Base-by-base conservation (phyloP, 2,797 vertebrate genomes). In the Poeciliopsis turneri region DNA sequence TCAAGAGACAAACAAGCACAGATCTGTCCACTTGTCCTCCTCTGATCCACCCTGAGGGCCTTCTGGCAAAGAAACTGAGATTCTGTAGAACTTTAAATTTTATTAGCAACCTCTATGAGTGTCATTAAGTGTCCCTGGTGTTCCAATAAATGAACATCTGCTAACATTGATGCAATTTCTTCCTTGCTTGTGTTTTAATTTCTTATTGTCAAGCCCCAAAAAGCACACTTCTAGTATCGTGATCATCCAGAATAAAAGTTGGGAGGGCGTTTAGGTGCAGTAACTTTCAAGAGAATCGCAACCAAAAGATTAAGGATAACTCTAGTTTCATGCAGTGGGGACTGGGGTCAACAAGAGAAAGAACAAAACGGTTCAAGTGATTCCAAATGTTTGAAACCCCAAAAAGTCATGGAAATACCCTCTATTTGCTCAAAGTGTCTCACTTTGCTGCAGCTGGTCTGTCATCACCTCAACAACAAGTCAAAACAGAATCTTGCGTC, bases 1-100 rank as follows among this genome's bases (percentile, higher is more conserved):
- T 78, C 77, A 78, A 71, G 33, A 30, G 74, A 85, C 77, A 80
- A 87, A 81, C 78, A 75, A 59, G 74, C 76, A 75, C 76, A 76
- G 66, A 77, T 84, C 83, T 79, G 61, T 73, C 82, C 81, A 55
- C 1, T 51, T 51, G 23, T 68, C 68, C 43, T 25, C 69, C 66
- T 78, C 80, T 78, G 51, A 76, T 61, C 41, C 75, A 55, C 79
- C 82, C 68, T 72, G 3, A n/a, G 75, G 75, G 77, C 1, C 66
- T 5, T 1, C 68, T 72, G 55, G 46, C 74, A 80, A 83, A 75
- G 61, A 78, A n/a, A 68, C 69, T 57, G 51, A 39, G 82, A 74
- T 72, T 78, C 71, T 80, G 45, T 10, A 75, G 45, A 49, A 64
- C 82, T 72, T 36, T 78, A 77, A 72, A 55, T 18, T 36, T 47